Conservation (phyloP, 2,888 invertebrate genomes). For the Caenorhabditis panamensis region DNA sequence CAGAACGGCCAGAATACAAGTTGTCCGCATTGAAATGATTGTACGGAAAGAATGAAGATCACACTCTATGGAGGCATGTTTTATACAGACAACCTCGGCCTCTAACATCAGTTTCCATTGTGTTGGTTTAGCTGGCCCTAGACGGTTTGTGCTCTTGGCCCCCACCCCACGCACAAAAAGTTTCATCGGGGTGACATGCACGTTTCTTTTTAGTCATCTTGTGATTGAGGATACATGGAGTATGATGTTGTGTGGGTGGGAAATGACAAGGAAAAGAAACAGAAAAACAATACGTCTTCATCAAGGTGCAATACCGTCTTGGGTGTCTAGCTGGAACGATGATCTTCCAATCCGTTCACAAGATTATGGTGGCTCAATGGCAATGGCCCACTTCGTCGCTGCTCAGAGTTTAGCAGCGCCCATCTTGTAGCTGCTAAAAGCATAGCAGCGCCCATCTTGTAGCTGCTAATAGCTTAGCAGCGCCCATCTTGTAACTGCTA, state of each 20-base stretch:
- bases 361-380: too few species aligned
- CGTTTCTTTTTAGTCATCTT: background rate
- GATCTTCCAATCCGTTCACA: too few species aligned
- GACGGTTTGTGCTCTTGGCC: slow-evolving; percentile 39
- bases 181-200: background rate
- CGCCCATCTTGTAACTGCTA: too few species aligned
- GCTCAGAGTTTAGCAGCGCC: too few species aligned
- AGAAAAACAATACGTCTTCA: too few species aligned
- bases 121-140: slow-evolving; percentile 39
- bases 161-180: slow-evolving; percentile 18
- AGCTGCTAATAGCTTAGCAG: too few species aligned
- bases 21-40: slow-evolving; percentile 50
- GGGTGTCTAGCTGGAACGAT: too few species aligned
- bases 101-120: slow-evolving; percentile 40
- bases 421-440: too few species aligned
- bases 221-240: background rate
- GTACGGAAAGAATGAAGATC: slow-evolving; percentile 41
- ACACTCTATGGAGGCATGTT: background rate
- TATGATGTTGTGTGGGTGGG: slow-evolving; percentile 9
- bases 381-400: too few species aligned
- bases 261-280: too few species aligned
- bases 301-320: too few species aligned
- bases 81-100: slow-evolving; percentile 20
- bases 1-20: slow-evolving; percentile 7
- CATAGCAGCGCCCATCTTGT: too few species aligned